A percentile compares a stretch with the other conserved stretches of the same genome.
Conservation (phyloP, 2,888 invertebrate species). For the Sturmia bella region DNA sequence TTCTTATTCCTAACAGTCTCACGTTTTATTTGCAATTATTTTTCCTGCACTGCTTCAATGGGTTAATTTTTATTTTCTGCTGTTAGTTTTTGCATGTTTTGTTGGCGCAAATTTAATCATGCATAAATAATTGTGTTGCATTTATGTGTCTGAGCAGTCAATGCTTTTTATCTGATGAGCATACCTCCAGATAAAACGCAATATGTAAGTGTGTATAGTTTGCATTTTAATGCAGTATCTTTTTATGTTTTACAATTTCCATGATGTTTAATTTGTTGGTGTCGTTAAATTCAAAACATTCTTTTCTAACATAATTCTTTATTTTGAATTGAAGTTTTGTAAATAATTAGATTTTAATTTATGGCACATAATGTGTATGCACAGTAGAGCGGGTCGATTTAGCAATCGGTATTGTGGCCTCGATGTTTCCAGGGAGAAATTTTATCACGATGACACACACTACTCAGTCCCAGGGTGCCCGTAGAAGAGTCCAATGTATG, state of each 20-base stretch:
- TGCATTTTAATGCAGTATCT: background rate
- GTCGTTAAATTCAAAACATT: background rate
- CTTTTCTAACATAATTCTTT: background rate
- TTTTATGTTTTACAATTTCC: background rate
- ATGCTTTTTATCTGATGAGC: conserved; percentile 23
- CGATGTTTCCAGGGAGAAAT: no score
- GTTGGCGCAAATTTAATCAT: conserved; percentile 5
- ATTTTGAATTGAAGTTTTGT: conserved; percentile 2
- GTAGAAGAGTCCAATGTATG: no score
- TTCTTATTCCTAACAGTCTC: no score
- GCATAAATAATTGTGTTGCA: conserved; percentile 33
- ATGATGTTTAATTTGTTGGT: background rate
- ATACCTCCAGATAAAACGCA: conserved; percentile 15
- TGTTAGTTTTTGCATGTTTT: background rate
- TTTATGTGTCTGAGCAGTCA: background rate
- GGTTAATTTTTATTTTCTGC: no score
- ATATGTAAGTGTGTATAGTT: background rate
- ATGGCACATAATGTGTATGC: background rate
- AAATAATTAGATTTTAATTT: conserved; percentile 1
- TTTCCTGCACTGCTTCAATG: no score
- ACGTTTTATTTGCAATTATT: no score
- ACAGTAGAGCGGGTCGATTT: no score
- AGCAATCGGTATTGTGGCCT: no score
- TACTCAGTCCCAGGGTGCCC: no score
- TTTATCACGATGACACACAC: no score